These are phyloP conservation scores for Mimumesa dahlbomi DNA, from an alignment of 2,888 invertebrate species.

Conservation along the genomic window DNA sequence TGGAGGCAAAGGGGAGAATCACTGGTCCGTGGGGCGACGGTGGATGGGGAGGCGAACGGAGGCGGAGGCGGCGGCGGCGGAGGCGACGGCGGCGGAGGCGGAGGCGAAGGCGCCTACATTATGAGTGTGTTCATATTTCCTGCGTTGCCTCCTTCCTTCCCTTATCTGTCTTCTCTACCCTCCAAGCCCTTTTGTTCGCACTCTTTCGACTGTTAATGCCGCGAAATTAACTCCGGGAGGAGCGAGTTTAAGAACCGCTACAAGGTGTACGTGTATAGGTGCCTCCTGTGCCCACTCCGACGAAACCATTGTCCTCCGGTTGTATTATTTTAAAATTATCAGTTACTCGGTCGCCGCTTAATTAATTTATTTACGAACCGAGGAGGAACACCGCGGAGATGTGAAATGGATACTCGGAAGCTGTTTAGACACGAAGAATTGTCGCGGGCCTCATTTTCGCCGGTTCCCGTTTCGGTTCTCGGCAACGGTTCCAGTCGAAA, in stretches of 20 bases:
- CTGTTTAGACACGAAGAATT: constrained; percentile 54
- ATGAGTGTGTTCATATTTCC: constrained; percentile 77
- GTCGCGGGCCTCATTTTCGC: constrained; percentile 50
- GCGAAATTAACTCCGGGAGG: constrained; percentile 78
- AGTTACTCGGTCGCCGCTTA: constrained; percentile 70
- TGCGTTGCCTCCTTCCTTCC: constrained; percentile 72
- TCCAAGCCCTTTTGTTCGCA: constrained; percentile 78
- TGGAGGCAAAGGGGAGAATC: constrained; percentile 40
- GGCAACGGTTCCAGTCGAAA: constrained; percentile 44
- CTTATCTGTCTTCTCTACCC: constrained; percentile 74
- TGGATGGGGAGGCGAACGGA: constrained; percentile 19
- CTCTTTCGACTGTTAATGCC: constrained; percentile 79
- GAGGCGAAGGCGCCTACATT: constrained; percentile 67
- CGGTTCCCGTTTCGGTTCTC: no score
- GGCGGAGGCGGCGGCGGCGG: constrained; percentile 16
- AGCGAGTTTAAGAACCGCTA: constrained; percentile 76
- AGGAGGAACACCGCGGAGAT: not conserved
- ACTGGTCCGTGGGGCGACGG: constrained; percentile 38
- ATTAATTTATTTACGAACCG: constrained; percentile 79
- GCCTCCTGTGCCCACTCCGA: constrained; percentile 13
- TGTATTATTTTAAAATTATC: constrained; percentile 78
- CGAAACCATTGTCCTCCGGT: constrained; percentile 64
- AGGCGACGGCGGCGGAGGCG: constrained; percentile 10
- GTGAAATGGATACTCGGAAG: no score
- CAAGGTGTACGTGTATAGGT: constrained; percentile 41